Conservation (phyloP, 2,888 invertebrate genomes). For the Hymenopus coronatus region DNA sequence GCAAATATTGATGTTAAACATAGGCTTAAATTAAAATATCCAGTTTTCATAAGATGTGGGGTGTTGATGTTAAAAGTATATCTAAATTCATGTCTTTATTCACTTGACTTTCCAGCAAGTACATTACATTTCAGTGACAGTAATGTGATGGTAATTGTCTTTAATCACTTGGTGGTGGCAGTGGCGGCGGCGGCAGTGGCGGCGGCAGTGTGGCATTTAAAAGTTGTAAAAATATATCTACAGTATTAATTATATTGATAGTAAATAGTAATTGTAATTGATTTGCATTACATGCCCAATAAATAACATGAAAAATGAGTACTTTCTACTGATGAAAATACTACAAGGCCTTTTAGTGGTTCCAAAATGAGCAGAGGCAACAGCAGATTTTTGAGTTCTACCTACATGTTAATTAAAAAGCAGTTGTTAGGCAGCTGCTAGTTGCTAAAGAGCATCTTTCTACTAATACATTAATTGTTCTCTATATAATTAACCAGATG, state of each 20-base stretch:
- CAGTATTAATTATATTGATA: neutral
- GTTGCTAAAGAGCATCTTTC: neutral
- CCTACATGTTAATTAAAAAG: neutral
- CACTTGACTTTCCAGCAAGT: neutral
- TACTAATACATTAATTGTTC: neutral
- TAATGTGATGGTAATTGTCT: too few species aligned
- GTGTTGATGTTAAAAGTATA: neutral
- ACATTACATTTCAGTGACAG: neutral
- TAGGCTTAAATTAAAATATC: neutral
- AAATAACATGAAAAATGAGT: too few species aligned
- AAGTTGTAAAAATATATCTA: neutral
- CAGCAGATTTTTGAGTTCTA: neutral
- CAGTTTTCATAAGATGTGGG: neutral
- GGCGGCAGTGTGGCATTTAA: neutral
- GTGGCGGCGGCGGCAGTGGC: neutral
- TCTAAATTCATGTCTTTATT: neutral
- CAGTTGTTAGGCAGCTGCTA: neutral
- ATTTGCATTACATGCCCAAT: too few species aligned
- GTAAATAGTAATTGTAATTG: neutral
- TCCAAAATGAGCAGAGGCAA: neutral
- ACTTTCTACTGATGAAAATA: neutral
- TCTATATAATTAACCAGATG: neutral
- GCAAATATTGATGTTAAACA: neutral
- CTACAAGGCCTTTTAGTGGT: neutral
- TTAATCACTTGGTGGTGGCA: neutral